Evolutionary conservation across 2,797 vertebrate genomes (phyloP), one percentile per base, ranked within the genome.

Genomic region (Tenualosa thibaudeaui): DNA sequence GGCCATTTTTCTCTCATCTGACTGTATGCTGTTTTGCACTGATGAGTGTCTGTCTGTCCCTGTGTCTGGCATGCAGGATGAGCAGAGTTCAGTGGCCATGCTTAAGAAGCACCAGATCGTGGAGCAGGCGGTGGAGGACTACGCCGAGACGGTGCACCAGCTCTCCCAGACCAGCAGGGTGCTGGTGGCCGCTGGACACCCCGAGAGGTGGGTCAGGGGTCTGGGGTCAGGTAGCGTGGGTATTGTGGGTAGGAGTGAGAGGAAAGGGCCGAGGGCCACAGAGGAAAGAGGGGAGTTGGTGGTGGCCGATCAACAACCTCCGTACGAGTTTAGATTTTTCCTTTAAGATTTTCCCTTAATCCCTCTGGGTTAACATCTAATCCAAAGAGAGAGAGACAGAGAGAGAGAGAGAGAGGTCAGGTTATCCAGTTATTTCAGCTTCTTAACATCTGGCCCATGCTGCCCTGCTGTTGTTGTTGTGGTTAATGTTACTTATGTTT

Each of bases 11-110:
- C 31, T 31, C 31, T 31, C 31, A 31, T 0, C 31, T 31, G 31
- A 31, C 31, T 31, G 31, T 31, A 31, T 31, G 31, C 31, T 31
- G 31, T 31, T 31, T 1, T 60, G 56, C 15, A n/a, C 22, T 5
- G 3, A 17, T 22, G 22, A 4, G 56, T 12, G 62, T 71, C 1
- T 65, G 62, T 71, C 8, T 65, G 24, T 40, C 2, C 37, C 10
- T 75, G 13, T 84, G 0, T 89, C 68, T 43, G 56, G 56, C 1
- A 19, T 5, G 60, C 92, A 99, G 98, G 98, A 99, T 88, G 98
- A 99, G 89, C 98, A 98, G 95, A 98, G 98, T n/a, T 97, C 98
- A 0, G 97, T 99, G 86, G 96, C 97, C 89, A 99, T 99, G 98
- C 88, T 99, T 94, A 98, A 99, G 93, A 99, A 98, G 89, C 98